Conservation (phyloP, 2,797 vertebrate species). For the Carapus acus region DNA sequence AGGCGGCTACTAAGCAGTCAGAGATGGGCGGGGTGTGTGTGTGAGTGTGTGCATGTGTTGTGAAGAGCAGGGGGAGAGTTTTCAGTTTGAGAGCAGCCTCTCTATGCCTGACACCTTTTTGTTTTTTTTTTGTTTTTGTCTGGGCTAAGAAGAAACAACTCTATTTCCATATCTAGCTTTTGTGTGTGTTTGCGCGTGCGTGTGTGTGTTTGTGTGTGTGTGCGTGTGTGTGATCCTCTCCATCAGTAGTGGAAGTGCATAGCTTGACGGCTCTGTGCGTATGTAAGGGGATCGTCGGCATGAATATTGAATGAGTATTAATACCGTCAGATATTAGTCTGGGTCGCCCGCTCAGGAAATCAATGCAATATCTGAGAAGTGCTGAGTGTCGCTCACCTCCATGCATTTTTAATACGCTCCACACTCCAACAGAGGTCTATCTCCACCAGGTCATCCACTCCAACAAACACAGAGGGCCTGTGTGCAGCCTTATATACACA, state of each 20-base stretch:
- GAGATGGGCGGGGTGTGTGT: too few species aligned
- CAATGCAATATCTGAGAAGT: constrained; percentile 57
- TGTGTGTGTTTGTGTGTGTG: constrained; percentile 8
- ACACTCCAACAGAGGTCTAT: constrained; percentile 1
- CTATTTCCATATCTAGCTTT: too few species aligned
- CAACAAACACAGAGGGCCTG: background rate
- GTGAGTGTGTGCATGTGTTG: too few species aligned
- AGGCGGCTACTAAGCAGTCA: too few species aligned
- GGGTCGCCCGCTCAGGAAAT: constrained; percentile 41
- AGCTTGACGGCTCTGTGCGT: constrained; percentile 10
- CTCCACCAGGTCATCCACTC: background rate
- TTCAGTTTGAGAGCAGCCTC: too few species aligned
- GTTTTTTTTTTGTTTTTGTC: too few species aligned
- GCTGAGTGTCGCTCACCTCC: constrained; percentile 31
- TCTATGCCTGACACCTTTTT: too few species aligned
- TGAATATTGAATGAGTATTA: constrained; percentile 61
- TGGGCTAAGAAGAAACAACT: too few species aligned
- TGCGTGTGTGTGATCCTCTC: constrained; percentile 7
- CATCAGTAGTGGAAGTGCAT: background rate
- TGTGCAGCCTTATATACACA: background rate
- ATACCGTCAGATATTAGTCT: constrained; percentile 42
- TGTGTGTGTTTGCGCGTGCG: constrained; percentile 6
- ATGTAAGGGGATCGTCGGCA: constrained; percentile 32
- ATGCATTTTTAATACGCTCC: constrained; percentile 52
- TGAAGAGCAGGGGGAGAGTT: too few species aligned